A percentile compares a stretch with the other conserved stretches of the same genome.
Evolutionary conservation across 2,113 vertebrate genomes (phyloP).

Genomic region (Gambusia holbrooki): DNA sequence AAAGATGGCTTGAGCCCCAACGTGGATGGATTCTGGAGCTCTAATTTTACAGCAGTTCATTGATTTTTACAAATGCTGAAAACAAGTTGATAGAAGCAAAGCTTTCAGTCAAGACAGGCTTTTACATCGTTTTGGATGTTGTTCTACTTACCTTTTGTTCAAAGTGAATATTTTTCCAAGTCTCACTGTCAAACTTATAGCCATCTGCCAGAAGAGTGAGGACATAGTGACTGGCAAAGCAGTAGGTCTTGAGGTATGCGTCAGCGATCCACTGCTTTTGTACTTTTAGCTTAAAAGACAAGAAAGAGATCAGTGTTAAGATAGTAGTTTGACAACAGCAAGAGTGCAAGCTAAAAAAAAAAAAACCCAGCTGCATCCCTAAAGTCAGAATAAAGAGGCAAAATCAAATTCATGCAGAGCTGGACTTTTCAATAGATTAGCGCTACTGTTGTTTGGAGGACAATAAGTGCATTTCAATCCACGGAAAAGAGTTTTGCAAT

Average conservation of each 20-base stretch:
- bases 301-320: conserved; percentile 4
- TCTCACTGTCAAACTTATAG: conserved; percentile 87
- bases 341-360: neutral
- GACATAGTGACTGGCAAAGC: conserved; percentile 88
- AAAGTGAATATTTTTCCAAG: conserved; percentile 88
- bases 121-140: neutral
- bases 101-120: neutral
- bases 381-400: neutral
- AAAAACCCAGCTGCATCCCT: neutral
- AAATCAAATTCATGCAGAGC: too few species aligned
- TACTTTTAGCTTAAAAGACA: conserved; percentile 78
- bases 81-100: neutral
- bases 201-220: conserved; percentile 85
- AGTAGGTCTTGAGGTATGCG: conserved; percentile 85
- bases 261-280: conserved; percentile 74
- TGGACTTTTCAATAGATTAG: too few species aligned
- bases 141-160: conserved; percentile 81
- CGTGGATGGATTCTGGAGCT: neutral
- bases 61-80: neutral
- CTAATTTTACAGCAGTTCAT: neutral
- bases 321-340: neutral
- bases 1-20: conserved; percentile 1
- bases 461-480: too few species aligned
- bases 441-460: too few species aligned
- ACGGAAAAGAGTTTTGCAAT: too few species aligned